These are phyloP conservation scores for Spinus olivaceus DNA, from an alignment of 2,797 vertebrate genomes.

Conservation along the genomic window DNA sequence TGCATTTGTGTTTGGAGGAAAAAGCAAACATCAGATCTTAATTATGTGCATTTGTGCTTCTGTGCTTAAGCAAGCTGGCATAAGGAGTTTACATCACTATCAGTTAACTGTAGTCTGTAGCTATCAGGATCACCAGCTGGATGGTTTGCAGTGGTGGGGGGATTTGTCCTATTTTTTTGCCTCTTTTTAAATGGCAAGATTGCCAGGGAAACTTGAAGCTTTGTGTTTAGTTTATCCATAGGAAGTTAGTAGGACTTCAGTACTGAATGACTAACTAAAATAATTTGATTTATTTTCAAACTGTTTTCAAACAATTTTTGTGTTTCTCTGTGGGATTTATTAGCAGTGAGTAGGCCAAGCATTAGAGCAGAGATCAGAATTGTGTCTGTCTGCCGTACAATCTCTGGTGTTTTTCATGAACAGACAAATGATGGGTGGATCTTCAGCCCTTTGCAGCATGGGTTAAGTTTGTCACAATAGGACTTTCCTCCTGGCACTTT, in stretches of 20 bases:
- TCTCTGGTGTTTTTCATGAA: background rate
- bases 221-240: constrained; percentile 14
- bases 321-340: background rate
- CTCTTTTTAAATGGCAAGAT: constrained; percentile 24
- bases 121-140: constrained; percentile 44
- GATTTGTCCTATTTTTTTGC: background rate
- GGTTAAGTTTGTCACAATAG: background rate
- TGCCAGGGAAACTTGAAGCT: constrained; percentile 44
- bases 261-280: background rate
- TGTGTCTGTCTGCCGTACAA: background rate
- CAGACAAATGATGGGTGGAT: background rate
- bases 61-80: constrained; percentile 68
- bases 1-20: constrained; percentile 67
- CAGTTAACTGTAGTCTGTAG: constrained; percentile 62
- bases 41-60: constrained; percentile 71
- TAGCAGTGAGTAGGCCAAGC: background rate
- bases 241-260: background rate
- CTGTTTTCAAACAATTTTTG: background rate
- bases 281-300: background rate
- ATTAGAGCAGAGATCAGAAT: background rate
- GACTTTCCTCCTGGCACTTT: background rate
- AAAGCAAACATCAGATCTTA: constrained; percentile 76
- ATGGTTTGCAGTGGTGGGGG: constrained; percentile 34
- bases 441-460: background rate
- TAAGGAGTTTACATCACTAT: constrained; percentile 67